These are phyloP conservation scores for Drosophila peninsularis DNA, from an alignment of 2,888 invertebrate species.

Conservation along the genomic window DNA sequence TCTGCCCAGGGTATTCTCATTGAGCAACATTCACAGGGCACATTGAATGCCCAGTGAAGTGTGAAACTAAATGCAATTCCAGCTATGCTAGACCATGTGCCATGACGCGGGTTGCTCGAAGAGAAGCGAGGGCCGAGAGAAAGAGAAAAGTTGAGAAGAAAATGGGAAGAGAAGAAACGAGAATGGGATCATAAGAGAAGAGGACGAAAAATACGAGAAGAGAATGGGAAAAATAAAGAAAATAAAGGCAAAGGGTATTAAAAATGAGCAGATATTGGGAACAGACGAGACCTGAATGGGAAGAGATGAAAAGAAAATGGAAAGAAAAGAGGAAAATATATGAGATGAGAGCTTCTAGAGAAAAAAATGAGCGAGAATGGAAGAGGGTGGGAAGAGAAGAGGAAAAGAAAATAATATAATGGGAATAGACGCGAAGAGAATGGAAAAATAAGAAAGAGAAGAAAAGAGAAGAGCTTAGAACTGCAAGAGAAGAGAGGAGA, in stretches of 20 bases:
- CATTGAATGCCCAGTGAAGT: conserved; percentile 27
- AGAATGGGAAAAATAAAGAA: background rate
- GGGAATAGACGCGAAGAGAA: background rate
- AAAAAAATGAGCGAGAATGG: no score
- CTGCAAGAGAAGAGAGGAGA: no score
- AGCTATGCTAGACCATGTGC: conserved; percentile 25
- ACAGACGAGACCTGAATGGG: no score
- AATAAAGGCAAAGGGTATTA: background rate
- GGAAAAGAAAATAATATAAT: background rate
- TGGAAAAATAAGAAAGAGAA: background rate
- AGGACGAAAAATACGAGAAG: no score
- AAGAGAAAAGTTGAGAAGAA: background rate
- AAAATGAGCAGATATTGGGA: no score
- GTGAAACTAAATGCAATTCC: conserved; percentile 32
- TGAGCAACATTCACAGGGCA: conserved; percentile 41
- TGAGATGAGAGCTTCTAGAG: no score
- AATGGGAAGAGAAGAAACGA: background rate
- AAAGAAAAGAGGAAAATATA: no score
- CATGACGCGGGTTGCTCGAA: conserved; percentile 28
- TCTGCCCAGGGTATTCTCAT: conserved; percentile 27
- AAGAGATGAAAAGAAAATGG: no score
- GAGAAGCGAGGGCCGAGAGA: no score
- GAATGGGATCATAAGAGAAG: background rate
- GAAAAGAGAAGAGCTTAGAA: background rate
- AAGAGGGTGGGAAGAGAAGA: no score